Evolutionary conservation across 2,888 invertebrate species (phyloP).

Genomic region (Drosophila fulvimacula): DNA sequence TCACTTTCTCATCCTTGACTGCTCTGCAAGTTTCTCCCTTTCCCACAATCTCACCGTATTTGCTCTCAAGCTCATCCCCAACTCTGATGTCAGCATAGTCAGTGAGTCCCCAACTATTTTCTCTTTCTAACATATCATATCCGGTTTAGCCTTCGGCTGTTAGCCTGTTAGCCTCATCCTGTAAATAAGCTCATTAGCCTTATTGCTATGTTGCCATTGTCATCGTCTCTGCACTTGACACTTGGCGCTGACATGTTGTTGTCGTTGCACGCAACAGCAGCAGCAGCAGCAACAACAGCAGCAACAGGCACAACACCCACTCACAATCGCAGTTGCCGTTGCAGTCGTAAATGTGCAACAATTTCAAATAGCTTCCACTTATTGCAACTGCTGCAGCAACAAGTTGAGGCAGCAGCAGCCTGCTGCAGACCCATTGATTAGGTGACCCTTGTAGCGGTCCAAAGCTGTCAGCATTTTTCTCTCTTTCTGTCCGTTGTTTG

Average conservation of each 20-base stretch:
- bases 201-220: constrained; percentile 58
- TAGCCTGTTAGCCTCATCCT: constrained; percentile 22
- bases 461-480: constrained; percentile 54
- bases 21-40: too few relatives aligned
- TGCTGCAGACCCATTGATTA: constrained; percentile 67
- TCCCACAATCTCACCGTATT: background rate
- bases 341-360: constrained; percentile 65
- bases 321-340: constrained; percentile 35
- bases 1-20: background rate
- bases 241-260: constrained; percentile 64
- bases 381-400: constrained; percentile 50
- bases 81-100: background rate
- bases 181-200: constrained; percentile 71
- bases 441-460: constrained; percentile 76
- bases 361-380: constrained; percentile 71
- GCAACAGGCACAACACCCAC: constrained; percentile 51
- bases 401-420: constrained; percentile 61
- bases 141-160: constrained; percentile 10
- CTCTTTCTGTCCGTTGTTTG: constrained; percentile 30
- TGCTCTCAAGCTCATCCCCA: background rate
- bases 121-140: constrained; percentile 13
- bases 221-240: constrained; percentile 67
- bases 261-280: constrained; percentile 58
- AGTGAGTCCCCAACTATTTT: background rate
- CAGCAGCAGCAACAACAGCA: constrained; percentile 42